phyloP scores from a whole-genome alignment of 35 echinoderm and acorn worm species.

The Nesometra sesokonis region DNA sequence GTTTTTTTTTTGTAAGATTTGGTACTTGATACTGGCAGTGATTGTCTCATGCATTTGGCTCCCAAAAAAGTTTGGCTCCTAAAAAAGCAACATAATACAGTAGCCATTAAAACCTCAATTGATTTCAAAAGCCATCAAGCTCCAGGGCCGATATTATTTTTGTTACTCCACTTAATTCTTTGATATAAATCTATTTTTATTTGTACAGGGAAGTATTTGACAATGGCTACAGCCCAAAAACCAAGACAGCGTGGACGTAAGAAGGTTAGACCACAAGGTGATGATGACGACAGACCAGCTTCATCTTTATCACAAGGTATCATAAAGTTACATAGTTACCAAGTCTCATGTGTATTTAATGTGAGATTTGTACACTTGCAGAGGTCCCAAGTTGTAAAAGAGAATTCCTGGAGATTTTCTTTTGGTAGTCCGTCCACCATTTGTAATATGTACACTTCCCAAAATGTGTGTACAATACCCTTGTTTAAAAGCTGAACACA shows the following conservation, averaged over 20 bases:
- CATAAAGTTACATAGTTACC: neutral
- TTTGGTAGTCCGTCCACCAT: no score
- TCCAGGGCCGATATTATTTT: neutral
- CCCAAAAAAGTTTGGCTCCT: neutral
- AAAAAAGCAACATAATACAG: neutral
- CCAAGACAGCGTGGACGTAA: conserved; percentile 6
- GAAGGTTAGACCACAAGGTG: conserved; percentile 2
- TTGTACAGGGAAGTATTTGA: neutral
- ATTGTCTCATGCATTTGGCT: no score
- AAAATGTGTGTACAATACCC: no score
- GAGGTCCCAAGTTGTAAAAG: no score
- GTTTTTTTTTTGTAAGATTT: no score
- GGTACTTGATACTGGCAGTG: no score
- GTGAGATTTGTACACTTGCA: neutral
- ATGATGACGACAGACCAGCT: conserved; percentile 43
- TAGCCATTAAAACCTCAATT: no score
- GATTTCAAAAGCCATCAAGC: neutral
- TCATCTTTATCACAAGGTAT: conserved; percentile 52
- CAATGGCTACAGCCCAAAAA: conserved; percentile 42
- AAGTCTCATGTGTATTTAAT: neutral
- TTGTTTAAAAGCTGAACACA: no score
- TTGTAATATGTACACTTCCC: no score
- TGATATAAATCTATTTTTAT: neutral
- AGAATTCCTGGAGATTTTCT: no score
- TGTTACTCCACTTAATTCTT: neutral